A percentile compares a stretch with the other conserved stretches of the same genome.
phyloP scores from a whole-genome alignment of 2,888 invertebrate genomes.

The Uloborus plumipes region DNA sequence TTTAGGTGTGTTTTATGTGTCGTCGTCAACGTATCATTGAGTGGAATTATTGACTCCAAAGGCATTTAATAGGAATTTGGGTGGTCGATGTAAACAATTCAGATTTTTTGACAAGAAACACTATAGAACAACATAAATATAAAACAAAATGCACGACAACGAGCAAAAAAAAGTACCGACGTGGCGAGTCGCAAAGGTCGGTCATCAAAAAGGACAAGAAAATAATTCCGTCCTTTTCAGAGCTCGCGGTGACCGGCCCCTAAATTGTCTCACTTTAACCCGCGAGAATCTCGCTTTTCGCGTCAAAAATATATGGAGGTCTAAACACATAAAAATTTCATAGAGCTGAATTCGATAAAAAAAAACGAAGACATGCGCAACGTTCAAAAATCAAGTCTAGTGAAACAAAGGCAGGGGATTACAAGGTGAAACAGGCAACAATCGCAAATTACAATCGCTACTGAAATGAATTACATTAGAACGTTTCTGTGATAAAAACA shows the following conservation, averaged over 20 bases:
- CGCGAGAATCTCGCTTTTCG: background rate
- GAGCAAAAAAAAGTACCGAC: slow-evolving; percentile 38
- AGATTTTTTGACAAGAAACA: slow-evolving; percentile 3
- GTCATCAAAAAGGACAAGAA: slow-evolving; percentile 4
- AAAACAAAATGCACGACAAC: slow-evolving; percentile 41
- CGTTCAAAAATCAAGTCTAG: no score
- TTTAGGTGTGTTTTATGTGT: no score
- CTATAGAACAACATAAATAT: background rate
- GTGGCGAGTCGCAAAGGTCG: slow-evolving; percentile 4
- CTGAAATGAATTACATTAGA: no score
- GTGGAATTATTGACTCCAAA: background rate
- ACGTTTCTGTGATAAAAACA: no score
- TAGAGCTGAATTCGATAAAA: no score
- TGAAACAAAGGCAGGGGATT: no score
- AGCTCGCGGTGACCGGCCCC: background rate
- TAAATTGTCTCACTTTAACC: no score
- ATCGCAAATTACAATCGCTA: no score
- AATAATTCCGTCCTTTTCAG: slow-evolving; percentile 15
- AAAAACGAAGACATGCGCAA: no score
- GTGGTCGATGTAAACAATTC: background rate
- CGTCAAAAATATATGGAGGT: no score
- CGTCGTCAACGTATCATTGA: background rate
- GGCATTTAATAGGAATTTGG: background rate
- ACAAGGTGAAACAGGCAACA: no score
- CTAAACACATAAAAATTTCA: no score